These are phyloP conservation scores for Candidula unifasciata DNA, from an alignment of 2,888 invertebrate species.

Conservation along the genomic window DNA sequence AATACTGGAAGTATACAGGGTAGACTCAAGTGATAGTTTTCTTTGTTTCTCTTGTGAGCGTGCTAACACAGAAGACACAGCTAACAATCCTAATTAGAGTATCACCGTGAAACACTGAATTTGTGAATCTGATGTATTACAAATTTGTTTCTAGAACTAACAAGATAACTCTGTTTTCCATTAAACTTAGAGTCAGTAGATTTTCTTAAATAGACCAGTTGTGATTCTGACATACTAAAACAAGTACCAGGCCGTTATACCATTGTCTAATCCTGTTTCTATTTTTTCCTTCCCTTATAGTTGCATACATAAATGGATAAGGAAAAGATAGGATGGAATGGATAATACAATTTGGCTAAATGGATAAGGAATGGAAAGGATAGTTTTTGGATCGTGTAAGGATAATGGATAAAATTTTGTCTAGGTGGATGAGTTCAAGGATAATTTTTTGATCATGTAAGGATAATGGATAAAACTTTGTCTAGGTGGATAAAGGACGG, in stretches of 20 bases:
- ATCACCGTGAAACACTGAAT: no score
- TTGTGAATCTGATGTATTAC: neutral
- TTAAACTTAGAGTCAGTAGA: neutral
- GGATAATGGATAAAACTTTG: neutral
- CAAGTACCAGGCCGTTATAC: neutral
- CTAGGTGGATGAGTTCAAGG: no score
- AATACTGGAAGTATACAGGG: no score
- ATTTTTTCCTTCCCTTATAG: constrained; percentile 46
- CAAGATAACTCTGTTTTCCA: no score
- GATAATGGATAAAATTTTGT: constrained; percentile 11
- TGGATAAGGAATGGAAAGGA: constrained; percentile 48
- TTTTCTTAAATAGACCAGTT: neutral
- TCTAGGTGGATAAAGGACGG: no score
- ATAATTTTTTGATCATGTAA: neutral
- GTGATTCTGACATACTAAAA: no score
- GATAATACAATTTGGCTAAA: constrained; percentile 4
- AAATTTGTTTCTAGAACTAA: neutral
- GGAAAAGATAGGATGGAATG: constrained; percentile 34
- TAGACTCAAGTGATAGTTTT: no score
- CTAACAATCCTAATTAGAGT: no score
- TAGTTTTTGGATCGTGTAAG: constrained; percentile 2
- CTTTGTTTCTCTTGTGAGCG: no score
- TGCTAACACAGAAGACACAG: no score
- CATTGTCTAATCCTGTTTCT: constrained; percentile 39
- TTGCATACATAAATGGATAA: constrained; percentile 45